Conservation (phyloP, 1,140 invertebrate species). For the Agraylea sexmaculata region DNA sequence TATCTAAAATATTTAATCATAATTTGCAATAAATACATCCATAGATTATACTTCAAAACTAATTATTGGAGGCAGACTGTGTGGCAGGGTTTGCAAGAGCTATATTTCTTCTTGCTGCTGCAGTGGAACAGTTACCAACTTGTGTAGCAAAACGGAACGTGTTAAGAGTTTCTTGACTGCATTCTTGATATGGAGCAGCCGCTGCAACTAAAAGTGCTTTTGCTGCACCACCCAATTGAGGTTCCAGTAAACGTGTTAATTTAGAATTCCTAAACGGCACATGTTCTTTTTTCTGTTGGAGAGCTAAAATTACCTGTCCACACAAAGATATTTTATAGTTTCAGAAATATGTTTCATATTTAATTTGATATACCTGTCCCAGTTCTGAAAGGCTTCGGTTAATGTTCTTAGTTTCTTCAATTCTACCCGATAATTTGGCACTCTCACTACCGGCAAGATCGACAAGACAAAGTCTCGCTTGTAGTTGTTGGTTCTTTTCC, state of each 20-base stretch:
- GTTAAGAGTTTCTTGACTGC: slow-evolving; percentile 62
- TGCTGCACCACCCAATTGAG: slow-evolving; percentile 70
- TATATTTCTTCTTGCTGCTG: slow-evolving; percentile 31
- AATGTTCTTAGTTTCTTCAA: slow-evolving; percentile 71
- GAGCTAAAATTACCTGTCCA: slow-evolving; percentile 55
- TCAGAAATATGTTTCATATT: neutral
- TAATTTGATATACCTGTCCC: slow-evolving; percentile 45
- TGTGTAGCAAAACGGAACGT: slow-evolving; percentile 58
- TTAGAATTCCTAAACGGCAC: slow-evolving; percentile 77
- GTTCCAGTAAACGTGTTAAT: slow-evolving; percentile 68
- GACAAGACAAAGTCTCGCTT: slow-evolving; percentile 49
- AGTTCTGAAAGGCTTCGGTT: slow-evolving; percentile 68
- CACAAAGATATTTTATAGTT: neutral
- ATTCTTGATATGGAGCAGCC: slow-evolving; percentile 62
- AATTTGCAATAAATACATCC: too few species aligned
- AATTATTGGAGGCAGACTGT: slow-evolving; percentile 8
- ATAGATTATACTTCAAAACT: neutral
- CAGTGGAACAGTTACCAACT: slow-evolving; percentile 49
- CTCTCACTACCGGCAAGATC: slow-evolving; percentile 79
- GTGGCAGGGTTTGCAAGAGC: slow-evolving; percentile 15
- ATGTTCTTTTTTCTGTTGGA: slow-evolving; percentile 57
- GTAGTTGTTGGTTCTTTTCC: slow-evolving; percentile 36
- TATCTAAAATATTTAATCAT: neutral
- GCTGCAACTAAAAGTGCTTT: slow-evolving; percentile 76
- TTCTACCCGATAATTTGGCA: slow-evolving; percentile 58